Evolutionary conservation across 23 tunicate species (phyloP).

Genomic region (Styela clava): DNA sequence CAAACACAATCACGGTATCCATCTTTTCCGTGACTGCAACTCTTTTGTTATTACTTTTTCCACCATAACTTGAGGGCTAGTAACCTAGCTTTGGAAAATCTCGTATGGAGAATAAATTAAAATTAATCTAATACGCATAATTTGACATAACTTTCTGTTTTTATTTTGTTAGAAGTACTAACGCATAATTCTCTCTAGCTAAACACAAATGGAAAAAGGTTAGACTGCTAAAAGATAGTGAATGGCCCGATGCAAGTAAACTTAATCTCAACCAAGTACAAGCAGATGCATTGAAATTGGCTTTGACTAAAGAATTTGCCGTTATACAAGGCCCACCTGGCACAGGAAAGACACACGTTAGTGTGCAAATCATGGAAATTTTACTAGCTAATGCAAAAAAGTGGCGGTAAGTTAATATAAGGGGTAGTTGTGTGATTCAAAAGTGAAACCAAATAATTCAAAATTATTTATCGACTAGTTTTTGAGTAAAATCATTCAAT

Average conservation of each 20-base stretch:
- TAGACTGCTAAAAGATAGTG: constrained; percentile 10
- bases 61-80: no score
- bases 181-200: not conserved
- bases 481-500: not conserved
- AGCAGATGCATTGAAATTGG: constrained; percentile 50
- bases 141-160: not conserved
- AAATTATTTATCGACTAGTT: not conserved
- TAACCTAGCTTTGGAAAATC: no score
- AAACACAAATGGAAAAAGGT: not conserved
- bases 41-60: constrained; percentile 9
- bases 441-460: no score
- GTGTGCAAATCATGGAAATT: constrained; percentile 51
- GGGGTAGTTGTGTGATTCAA: no score
- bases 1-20: no score
- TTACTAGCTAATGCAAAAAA: constrained; percentile 44
- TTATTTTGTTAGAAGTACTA: no score
- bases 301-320: constrained; percentile 64
- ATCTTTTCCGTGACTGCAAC: no score
- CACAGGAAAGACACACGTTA: constrained; percentile 85
- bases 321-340: constrained; percentile 94
- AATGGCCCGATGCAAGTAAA: constrained; percentile 46
- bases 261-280: constrained; percentile 47
- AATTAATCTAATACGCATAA: not conserved
- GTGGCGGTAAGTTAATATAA: no score
- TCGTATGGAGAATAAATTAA: no score